These are phyloP conservation scores for Helicoverpa assulta DNA, from an alignment of 2,888 invertebrate species.

Conservation along the genomic window DNA sequence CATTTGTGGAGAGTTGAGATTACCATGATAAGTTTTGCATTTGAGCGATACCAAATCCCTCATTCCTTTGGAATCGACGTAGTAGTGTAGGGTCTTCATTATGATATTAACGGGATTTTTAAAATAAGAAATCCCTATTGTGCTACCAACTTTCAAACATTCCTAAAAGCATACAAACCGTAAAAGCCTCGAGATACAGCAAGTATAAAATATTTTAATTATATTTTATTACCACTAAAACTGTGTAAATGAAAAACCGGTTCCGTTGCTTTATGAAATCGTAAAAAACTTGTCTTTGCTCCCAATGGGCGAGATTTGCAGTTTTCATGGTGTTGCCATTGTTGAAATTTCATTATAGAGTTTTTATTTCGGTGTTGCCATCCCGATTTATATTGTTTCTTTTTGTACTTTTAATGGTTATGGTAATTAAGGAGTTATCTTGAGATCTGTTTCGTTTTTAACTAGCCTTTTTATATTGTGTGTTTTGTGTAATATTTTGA, in stretches of 20 bases:
- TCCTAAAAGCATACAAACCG: conserved; percentile 80
- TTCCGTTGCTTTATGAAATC: conserved; percentile 87
- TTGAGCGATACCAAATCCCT: too few relatives aligned
- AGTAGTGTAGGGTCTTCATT: too few relatives aligned
- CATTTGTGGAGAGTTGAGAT: too few relatives aligned
- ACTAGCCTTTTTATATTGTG: conserved; percentile 20
- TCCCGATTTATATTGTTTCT: conserved; percentile 64
- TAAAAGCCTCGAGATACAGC: conserved; percentile 85
- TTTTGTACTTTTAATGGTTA: conserved; percentile 57
- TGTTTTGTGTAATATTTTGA: neutral
- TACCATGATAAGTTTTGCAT: too few relatives aligned
- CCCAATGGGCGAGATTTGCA: conserved; percentile 72
- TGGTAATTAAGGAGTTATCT: conserved; percentile 61
- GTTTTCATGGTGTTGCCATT: conserved; percentile 86
- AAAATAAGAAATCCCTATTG: conserved; percentile 56
- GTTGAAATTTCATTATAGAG: conserved; percentile 83
- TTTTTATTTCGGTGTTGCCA: conserved; percentile 67
- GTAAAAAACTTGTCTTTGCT: conserved; percentile 88
- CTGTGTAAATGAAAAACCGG: conserved; percentile 90
- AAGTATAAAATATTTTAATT: conserved; percentile 90
- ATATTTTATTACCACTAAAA: conserved; percentile 90
- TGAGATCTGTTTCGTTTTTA: conserved; percentile 37
- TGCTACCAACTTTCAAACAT: conserved; percentile 68
- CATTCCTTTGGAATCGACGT: too few relatives aligned
- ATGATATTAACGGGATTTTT: too few relatives aligned